Evolutionary conservation across 2,113 vertebrate species (phyloP).

Genomic region (Scomber japonicus): DNA sequence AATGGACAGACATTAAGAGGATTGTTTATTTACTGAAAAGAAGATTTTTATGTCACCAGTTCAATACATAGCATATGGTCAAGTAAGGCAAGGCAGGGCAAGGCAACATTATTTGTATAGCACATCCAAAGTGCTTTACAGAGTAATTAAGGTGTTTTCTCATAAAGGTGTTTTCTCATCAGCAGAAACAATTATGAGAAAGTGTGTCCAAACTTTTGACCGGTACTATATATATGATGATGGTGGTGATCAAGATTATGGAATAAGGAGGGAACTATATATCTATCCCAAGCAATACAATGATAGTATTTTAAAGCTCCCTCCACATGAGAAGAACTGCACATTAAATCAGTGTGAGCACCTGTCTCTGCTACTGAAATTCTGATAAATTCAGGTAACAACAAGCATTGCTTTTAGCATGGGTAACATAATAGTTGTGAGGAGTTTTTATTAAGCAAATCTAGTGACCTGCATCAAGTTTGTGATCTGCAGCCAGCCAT

Average conservation of each 20-base stretch:
- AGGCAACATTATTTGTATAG: too few relatives aligned
- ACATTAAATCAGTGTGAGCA: constrained; percentile 5
- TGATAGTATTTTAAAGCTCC: not conserved
- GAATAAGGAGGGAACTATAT: not conserved
- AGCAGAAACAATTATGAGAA: constrained; percentile 12
- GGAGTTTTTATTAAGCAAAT: too few relatives aligned
- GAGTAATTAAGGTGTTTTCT: constrained; percentile 8
- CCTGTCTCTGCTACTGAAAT: not conserved
- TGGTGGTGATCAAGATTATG: too few relatives aligned
- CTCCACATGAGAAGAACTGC: not conserved
- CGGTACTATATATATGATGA: too few relatives aligned
- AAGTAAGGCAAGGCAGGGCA: not conserved
- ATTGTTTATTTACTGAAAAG: constrained; percentile 21
- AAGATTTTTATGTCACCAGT: constrained; percentile 18
- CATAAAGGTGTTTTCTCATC: constrained; percentile 43
- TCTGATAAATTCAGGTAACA: constrained; percentile 1
- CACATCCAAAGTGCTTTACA: too few relatives aligned
- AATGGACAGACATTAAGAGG: constrained; percentile 25
- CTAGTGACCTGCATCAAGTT: too few relatives aligned
- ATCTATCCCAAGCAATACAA: not conserved
- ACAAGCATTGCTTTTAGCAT: not conserved
- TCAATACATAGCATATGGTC: constrained; percentile 6
- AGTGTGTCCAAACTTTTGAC: too few relatives aligned
- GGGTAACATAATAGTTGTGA: not conserved
- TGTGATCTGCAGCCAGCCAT: too few relatives aligned